Evolutionary conservation across 2,113 vertebrate genomes (phyloP).

Genomic region (Corydoras sp.): DNA sequence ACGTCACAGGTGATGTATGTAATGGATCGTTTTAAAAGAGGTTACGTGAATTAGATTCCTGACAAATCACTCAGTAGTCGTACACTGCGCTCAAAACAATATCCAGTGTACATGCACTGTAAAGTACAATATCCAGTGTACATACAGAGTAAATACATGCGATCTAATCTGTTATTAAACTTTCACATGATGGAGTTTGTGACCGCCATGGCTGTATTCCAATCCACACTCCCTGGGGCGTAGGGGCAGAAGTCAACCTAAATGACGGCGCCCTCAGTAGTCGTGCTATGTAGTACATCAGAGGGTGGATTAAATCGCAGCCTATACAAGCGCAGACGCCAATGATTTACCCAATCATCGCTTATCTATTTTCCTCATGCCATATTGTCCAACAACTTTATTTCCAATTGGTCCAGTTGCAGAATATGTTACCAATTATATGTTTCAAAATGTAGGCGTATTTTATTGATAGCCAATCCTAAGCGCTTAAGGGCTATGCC

Average conservation of each 20-base stretch:
- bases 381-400: neutral
- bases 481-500: neutral
- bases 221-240: neutral
- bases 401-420: neutral
- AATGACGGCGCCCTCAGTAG: neutral
- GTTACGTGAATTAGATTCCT: neutral
- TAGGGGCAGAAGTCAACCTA: no score
- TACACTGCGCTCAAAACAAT: no score
- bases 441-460: slow-evolving; percentile 10
- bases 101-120: no score
- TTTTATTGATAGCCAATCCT: slow-evolving; percentile 28
- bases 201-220: neutral
- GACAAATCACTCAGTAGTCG: neutral
- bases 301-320: neutral
- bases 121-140: neutral
- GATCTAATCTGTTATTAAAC: neutral
- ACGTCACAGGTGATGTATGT: no score
- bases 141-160: neutral
- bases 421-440: neutral
- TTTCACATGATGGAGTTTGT: neutral
- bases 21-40: neutral
- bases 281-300: neutral
- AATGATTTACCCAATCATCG: neutral
- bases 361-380: neutral
- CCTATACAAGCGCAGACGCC: neutral